These are phyloP conservation scores for Centruroides vittatus DNA, from an alignment of 1,140 invertebrate genomes.

Conservation along the genomic window DNA sequence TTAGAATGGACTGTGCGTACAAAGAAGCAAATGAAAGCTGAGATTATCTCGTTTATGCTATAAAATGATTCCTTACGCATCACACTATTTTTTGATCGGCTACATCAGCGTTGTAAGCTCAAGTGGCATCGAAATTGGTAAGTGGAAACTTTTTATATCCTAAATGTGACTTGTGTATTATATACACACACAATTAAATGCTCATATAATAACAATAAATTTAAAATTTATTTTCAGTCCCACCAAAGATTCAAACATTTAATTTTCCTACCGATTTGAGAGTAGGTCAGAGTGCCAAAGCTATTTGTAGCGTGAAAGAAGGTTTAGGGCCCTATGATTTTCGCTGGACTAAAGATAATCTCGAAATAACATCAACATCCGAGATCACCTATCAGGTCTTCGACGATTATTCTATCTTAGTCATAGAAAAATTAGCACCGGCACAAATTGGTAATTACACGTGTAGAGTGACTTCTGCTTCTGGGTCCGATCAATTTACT, in stretches of 20 bases:
- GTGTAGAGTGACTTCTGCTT: slow-evolving; percentile 46
- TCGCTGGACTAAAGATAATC: slow-evolving; percentile 13
- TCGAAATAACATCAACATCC: neutral
- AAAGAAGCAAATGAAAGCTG: no score
- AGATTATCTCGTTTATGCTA: no score
- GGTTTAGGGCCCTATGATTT: slow-evolving; percentile 11
- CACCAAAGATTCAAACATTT: slow-evolving; percentile 14
- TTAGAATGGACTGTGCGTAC: no score
- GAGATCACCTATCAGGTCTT: neutral
- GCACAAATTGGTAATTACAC: slow-evolving; percentile 21
- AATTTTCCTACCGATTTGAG: slow-evolving; percentile 5
- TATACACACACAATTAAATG: no score
- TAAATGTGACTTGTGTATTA: no score
- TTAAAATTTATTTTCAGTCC: neutral
- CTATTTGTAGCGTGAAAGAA: slow-evolving; percentile 9
- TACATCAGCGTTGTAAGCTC: no score
- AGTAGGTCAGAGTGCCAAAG: slow-evolving; percentile 11
- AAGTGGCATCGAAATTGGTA: no score
- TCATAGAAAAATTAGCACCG: neutral
- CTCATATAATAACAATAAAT: no score
- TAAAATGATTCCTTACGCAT: no score
- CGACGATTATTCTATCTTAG: slow-evolving; percentile 4
- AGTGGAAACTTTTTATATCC: no score
- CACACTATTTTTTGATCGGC: no score
- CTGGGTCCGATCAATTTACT: slow-evolving; percentile 17